Evolutionary conservation across 2,797 vertebrate species (phyloP), one percentile per base, ranked within the genome.

Genomic region (Paedocypris micromegethes): DNA sequence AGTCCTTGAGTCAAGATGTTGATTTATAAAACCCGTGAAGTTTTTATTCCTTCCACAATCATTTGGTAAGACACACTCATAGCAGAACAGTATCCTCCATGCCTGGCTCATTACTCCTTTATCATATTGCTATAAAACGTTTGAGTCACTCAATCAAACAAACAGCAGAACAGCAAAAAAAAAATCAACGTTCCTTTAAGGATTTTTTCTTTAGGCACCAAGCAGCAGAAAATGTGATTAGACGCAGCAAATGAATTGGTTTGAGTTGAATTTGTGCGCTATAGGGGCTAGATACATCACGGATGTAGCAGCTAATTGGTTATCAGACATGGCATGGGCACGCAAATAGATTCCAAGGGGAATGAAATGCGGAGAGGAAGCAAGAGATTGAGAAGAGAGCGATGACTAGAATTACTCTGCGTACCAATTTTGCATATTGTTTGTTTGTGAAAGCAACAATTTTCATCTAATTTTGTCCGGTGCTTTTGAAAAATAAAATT

Each of bases 251-350:
- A 73, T 58, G 51, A 59, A 72, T 55, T 61, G 23, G 57, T 49
- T 57, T 50, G 46, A 57, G 71, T 53, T 52, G 59, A 45, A 60
- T 48, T 58, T 52, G 50, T 72, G 4, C 49, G 58, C 58, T 72
- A 49, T 43, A 58, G 49, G 59, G 42, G 47, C 54, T 63, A 48
- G 51, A 45, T 59, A 23, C 23, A 23, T 8, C 5, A n/a, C 65
- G 63, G 65, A 68, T 73, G 65, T 68, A 68, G 59, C 59, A 46
- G 54, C 65, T 73, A 73, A 73, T 73, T 68, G 72, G 53, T 58
- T 68, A 73, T 68, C 65, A 73, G 58, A 73, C 48, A 62, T 58
- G 61, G 5, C 9, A 51, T 44, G 53, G 52, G 63, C 58, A 73
- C 46, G 57, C 53, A 50, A 62, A 63, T 45, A 66, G 40, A 50